Evolutionary conservation across 1,140 invertebrate genomes (phyloP).

Genomic region (Drosophila sechellia): DNA sequence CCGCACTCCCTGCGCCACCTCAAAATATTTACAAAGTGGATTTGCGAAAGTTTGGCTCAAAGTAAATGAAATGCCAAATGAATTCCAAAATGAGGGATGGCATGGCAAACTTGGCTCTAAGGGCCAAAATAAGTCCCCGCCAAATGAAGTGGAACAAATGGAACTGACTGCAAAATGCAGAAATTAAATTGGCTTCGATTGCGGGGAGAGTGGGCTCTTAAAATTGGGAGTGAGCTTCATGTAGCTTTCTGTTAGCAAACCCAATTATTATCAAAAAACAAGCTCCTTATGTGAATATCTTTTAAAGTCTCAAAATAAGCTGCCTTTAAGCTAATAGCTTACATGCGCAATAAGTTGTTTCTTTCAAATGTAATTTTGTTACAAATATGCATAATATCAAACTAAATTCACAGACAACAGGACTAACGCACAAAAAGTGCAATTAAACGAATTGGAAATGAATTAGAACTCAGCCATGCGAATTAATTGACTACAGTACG

Average conservation of each 20-base stretch:
- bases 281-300: too few relatives aligned
- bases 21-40: slow-evolving; percentile 77
- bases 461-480: background rate
- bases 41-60: slow-evolving; percentile 62
- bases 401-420: background rate
- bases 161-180: background rate
- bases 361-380: too few relatives aligned
- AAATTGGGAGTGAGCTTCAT: background rate
- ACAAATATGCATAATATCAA: too few relatives aligned
- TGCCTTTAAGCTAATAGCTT: too few relatives aligned
- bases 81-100: slow-evolving; percentile 62
- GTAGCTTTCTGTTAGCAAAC: too few relatives aligned
- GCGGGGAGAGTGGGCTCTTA: background rate
- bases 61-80: slow-evolving; percentile 65
- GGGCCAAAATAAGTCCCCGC: slow-evolving; percentile 28
- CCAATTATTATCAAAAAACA: background rate
- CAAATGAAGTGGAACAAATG: slow-evolving; percentile 44
- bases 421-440: slow-evolving; percentile 1
- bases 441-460: slow-evolving; percentile 16
- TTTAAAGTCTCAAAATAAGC: too few relatives aligned
- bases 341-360: too few relatives aligned
- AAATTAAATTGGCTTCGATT: background rate
- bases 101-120: slow-evolving; percentile 13
- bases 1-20: background rate
- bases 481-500: slow-evolving; percentile 1